Evolutionary conservation across 1,140 invertebrate genomes (phyloP).

Genomic region (Euura lappo): DNA sequence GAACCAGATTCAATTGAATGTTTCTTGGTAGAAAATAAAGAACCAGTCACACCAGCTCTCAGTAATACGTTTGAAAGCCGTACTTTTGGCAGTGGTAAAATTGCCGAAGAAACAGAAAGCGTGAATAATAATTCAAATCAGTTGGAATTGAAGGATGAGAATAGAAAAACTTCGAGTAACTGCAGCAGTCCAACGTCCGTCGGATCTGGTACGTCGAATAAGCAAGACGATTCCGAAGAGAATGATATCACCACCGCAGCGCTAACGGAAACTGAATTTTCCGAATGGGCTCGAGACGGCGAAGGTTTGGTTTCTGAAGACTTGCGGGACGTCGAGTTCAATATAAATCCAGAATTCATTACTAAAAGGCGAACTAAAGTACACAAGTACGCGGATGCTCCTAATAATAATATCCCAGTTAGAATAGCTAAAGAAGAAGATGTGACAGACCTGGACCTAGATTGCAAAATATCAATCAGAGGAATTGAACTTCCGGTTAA

Average conservation of each 20-base stretch:
- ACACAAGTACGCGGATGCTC: slow-evolving; percentile 46
- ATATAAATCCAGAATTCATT: slow-evolving; percentile 64
- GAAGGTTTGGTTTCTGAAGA: slow-evolving; percentile 72
- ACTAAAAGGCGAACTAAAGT: slow-evolving; percentile 58
- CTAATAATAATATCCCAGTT: slow-evolving; percentile 28
- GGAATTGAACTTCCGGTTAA: slow-evolving; percentile 50
- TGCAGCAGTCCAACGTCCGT: slow-evolving; percentile 59
- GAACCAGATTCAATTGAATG: slow-evolving; percentile 58
- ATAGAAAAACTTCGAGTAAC: slow-evolving; percentile 44
- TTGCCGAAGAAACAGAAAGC: background rate
- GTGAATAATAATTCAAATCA: slow-evolving; percentile 46
- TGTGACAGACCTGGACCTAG: slow-evolving; percentile 44
- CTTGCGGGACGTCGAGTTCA: slow-evolving; percentile 70
- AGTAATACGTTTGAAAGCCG: background rate
- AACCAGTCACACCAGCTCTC: background rate
- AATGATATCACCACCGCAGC: slow-evolving; percentile 71
- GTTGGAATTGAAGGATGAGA: slow-evolving; percentile 50
- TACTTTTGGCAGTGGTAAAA: background rate
- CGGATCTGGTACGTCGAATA: slow-evolving; percentile 49
- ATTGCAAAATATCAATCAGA: slow-evolving; percentile 45
- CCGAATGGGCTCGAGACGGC: slow-evolving; percentile 83
- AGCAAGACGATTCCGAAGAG: slow-evolving; percentile 58
- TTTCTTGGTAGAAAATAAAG: slow-evolving; percentile 17
- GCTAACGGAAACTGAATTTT: slow-evolving; percentile 82
- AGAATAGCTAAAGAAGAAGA: slow-evolving; percentile 54